Base-by-base conservation (phyloP, 1,140 invertebrate genomes). In the Polypedilum vanderplanki region DNA sequence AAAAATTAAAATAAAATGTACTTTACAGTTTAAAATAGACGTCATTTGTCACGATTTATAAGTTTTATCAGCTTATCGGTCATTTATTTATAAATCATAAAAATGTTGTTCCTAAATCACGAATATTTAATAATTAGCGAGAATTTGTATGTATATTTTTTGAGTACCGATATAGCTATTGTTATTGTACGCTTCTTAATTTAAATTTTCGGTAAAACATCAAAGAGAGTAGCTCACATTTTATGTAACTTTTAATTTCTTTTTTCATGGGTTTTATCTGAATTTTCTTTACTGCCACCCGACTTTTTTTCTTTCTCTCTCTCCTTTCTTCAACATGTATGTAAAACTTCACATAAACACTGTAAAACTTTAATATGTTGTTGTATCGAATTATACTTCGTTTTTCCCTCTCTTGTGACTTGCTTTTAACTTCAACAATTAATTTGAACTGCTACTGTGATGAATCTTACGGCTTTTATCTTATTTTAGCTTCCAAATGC, bases 201-300 rank as follows among this genome's bases (percentile, higher is more conserved):
- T 70, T 70, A 70, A 70, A 70, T 70, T 70, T 70, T 70, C 65
- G 65, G 65, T 70, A 70, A 57, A 57, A 70, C 20, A 70, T 70
- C 65, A 70, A 70, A 70, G 65, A 22, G 10, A 57, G 46, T 15
- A 57, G 12, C 46, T 57, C 46, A 57, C n/a, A 20, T n/a, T n/a
- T 17, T 67, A 67, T 67, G 64, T 67, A 67, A 67, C 65, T 70
- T 70, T 57, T 70, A 70, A 70, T 70, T 70, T 70, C 65, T 70
- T 70, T 70, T 70, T 70, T 33, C 18, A 70, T 70, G 65, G 12
- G 18, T 70, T 70, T 70, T 20, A 18, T 70, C 65, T 70, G 17
- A 70, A 70, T 18, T 70, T 18, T 70, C 65, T 70, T 70, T 70
- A 70, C n/a, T 70, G 8, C 65, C 46, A 20, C 18, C 65, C 65